phyloP scores from a whole-genome alignment of 2,797 vertebrate species.

The Gambelia wislizenii region DNA sequence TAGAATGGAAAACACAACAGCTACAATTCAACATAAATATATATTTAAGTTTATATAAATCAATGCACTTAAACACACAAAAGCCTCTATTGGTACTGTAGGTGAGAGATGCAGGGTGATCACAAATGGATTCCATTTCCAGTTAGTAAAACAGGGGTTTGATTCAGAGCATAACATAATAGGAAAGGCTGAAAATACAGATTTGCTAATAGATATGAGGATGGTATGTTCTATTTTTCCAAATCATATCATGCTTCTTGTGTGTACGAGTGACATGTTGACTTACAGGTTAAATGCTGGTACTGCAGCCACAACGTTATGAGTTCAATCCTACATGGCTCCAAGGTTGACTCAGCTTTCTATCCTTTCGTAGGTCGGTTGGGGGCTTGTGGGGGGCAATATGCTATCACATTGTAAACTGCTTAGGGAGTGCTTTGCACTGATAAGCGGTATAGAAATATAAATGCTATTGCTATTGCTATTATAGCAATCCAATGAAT shows the following conservation, averaged over 20 bases:
- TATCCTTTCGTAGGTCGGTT: too few relatives aligned
- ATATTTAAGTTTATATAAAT: neutral
- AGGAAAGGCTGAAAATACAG: constrained; percentile 30
- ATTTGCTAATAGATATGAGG: constrained; percentile 61
- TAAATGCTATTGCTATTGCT: too few relatives aligned
- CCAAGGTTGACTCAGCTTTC: too few relatives aligned
- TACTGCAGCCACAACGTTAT: too few relatives aligned
- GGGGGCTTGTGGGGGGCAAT: too few relatives aligned
- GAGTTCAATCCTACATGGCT: too few relatives aligned
- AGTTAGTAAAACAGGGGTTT: constrained; percentile 58
- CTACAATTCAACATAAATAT: constrained; percentile 8
- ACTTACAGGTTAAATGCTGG: too few relatives aligned
- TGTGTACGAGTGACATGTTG: too few relatives aligned
- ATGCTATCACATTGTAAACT: too few relatives aligned
- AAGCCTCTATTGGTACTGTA: neutral
- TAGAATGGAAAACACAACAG: constrained; percentile 57
- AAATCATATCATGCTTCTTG: constrained; percentile 44
- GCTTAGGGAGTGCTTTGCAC: too few relatives aligned
- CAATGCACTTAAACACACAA: neutral
- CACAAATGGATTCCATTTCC: constrained; percentile 67
- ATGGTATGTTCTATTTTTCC: constrained; percentile 50
- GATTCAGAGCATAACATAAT: constrained; percentile 26
- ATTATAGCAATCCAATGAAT: too few relatives aligned
- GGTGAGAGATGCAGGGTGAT: constrained; percentile 29
- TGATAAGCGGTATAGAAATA: too few relatives aligned